Base-by-base conservation (phyloP, 2,797 vertebrate genomes). In the Pseudocheirus occidentalis region DNA sequence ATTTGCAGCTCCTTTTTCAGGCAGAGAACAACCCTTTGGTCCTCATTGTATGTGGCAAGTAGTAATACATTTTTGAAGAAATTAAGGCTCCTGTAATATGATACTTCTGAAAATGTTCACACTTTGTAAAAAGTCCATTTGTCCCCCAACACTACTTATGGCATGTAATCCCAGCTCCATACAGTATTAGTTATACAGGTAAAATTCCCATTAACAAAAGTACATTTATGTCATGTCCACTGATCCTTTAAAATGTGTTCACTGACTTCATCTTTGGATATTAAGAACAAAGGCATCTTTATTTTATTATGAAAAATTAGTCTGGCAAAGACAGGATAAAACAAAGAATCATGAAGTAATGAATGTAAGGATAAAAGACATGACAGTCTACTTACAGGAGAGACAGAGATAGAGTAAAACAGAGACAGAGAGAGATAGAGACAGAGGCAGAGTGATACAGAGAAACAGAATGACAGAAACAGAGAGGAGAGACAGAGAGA, bases 71-170 rank as follows among this genome's bases (percentile, higher is more conserved):
- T 53, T 96, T 91, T 40, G 55, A 87, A 96, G 53, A 97, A 96
- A 97, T 95, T 87, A 91, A 87, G 57, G 93, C 89, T 81, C 91
- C 31, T 94, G 97, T 31, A 97, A 98, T 50, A 90, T 40, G 95
- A 98, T 97, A 96, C 90, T 93, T 96, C 91, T 96, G 90, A 94
- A 96, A 96, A 94, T 62, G 55, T 94, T 97, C 91, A 57, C 97
- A 97, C 97, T 96, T 92, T 96, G 96, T 97, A 98, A 97, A 98
- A 98, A 96, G 93, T 98, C 96, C 97, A 97, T 97, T 98, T 98
- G 94, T 96, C 92, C 54, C 57, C 89, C 90, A 87, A 46, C 9
- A 53, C 91, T 66, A 94, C 57, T 53, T 31, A 52, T 94, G 90
- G 92, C 66, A 93, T 57, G 58, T 96, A 97, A 97, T 96, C 91